Base-by-base conservation (phyloP, 2,888 invertebrate species). In the Ophion costatus region DNA sequence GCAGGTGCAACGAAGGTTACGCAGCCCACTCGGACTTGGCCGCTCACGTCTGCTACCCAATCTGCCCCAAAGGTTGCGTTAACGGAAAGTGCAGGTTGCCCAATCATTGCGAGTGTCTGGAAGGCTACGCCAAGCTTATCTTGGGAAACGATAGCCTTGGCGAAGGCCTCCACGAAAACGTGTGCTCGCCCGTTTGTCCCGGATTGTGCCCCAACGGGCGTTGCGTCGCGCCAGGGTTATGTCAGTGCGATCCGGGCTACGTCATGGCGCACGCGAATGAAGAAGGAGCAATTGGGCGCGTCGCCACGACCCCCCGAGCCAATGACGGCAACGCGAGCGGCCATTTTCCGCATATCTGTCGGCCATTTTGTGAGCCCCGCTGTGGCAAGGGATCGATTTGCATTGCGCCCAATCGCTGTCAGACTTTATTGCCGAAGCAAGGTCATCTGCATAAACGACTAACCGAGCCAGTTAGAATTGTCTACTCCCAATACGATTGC, bases 331-430 rank as follows among this genome's bases (percentile, higher is more conserved):
- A 56, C 56, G 14, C 17, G 56, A 56, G 17, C 56, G 14, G 56
- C 56, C 14, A 56, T 17, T 3, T 0, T 11, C 33, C 64, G 11
- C 67, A 89, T 83, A 78, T 90, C 88, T 69, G 86, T 88, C 17
- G 92, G 87, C 90, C 88, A 0, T 91, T 89, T 9, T 94, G 90
- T 6, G 88, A 82, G 33, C 83, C 88, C 0, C 94, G 94, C n/a
- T 96, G 95, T 71, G 94, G 95, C 17, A 88, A 92, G 80, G 95
- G 95, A 0, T 90, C 89, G 17, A 61, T 80, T 4, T 87, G 87
- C 24, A 22, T 83, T 45, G 84, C 73, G 6, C 85, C 87, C 10
- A 75, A 87, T 85, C 69, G 76, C 20, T 87, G 87, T 57, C 74
- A 83, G 57, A 38, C 64, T 29, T 70, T 51, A 61, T 57, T 69